phyloP scores from a whole-genome alignment of 2,888 invertebrate genomes.

The Tethea ocularis region DNA sequence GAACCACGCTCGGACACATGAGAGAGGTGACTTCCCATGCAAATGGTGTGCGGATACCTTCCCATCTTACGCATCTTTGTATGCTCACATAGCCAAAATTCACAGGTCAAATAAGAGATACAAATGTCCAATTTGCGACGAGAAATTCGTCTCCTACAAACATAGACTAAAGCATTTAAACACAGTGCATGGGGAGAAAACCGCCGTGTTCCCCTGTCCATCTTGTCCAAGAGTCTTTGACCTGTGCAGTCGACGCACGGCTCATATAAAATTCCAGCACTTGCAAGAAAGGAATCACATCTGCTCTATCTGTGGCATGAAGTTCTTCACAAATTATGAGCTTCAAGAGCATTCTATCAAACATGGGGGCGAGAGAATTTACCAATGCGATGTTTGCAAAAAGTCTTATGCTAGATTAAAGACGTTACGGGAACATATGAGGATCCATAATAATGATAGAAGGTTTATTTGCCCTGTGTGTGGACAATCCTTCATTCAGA shows the following conservation, averaged over 20 bases:
- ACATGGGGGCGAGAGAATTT: conserved; percentile 81
- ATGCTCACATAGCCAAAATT: conserved; percentile 68
- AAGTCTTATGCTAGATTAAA: conserved; percentile 76
- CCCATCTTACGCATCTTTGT: conserved; percentile 60
- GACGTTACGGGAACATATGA: conserved; percentile 75
- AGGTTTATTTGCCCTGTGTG: conserved; percentile 70
- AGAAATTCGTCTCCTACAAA: conserved; percentile 74
- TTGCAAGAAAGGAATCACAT: conserved; percentile 75
- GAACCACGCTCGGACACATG: conserved; percentile 70
- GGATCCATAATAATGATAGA: conserved; percentile 75
- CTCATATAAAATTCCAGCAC: conserved; percentile 72
- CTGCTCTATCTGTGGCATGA: conserved; percentile 79
- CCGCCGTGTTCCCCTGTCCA: conserved; percentile 69
- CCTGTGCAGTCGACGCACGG: conserved; percentile 69
- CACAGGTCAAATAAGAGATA: conserved; percentile 72
- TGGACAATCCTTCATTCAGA: conserved; percentile 73
- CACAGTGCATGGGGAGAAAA: conserved; percentile 68
- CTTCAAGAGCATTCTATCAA: conserved; percentile 82
- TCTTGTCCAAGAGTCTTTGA: conserved; percentile 73
- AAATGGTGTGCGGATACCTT: conserved; percentile 66
- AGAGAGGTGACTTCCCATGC: conserved; percentile 67
- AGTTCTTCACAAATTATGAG: conserved; percentile 82
- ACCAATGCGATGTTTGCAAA: conserved; percentile 80
- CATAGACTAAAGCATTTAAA: conserved; percentile 70
- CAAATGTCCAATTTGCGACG: conserved; percentile 76